Evolutionary conservation across 2,888 invertebrate species (phyloP), one percentile per base, ranked within the genome.

Genomic region (Thumatha senex): DNA sequence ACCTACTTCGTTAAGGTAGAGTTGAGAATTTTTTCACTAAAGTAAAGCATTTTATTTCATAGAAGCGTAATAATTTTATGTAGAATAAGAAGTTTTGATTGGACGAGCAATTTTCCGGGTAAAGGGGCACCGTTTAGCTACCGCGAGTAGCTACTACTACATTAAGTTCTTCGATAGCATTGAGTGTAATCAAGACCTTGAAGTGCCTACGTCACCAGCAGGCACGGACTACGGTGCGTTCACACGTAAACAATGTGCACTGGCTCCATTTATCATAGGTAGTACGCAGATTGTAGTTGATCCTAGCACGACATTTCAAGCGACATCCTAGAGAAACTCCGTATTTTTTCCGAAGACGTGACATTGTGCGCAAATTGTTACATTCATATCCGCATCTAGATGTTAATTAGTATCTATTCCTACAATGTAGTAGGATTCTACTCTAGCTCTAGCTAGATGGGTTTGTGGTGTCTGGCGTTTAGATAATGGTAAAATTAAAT

Each of bases 251-350:
- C 85, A 82, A 79, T 76, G 78, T 76, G 68, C 64, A 50, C 58
- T 47, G 58, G 53, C 58, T 65, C 63, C 64, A 64, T 67, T 65
- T 56, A 46, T 59, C 63, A 66, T 62, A n/a, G n/a, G n/a, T n/a
- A 65, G 63, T 51, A 74, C 80, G 82, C 81, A 72, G 75, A 81
- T 81, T 82, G 60, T 60, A 62, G 62, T 60, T 52, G 57, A 67
- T 59, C 61, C 53, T 59, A 65, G 56, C 70, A 68, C 64, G 71
- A 69, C 48, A 69, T 72, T 76, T 76, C 62, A 70, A 70, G 50
- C 67, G 58, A 80, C 63, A 84, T 86, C 84, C 84, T 86, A 82
- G 80, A 78, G 78, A 72, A 75, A 68, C 74, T 77, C 78, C 76
- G 77, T 75, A 76, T 79, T 82, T 82, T 75, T 74, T 71, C 35